Evolutionary conservation across 2,113 vertebrate genomes (phyloP).

Genomic region (Ophiodon elongatus): DNA sequence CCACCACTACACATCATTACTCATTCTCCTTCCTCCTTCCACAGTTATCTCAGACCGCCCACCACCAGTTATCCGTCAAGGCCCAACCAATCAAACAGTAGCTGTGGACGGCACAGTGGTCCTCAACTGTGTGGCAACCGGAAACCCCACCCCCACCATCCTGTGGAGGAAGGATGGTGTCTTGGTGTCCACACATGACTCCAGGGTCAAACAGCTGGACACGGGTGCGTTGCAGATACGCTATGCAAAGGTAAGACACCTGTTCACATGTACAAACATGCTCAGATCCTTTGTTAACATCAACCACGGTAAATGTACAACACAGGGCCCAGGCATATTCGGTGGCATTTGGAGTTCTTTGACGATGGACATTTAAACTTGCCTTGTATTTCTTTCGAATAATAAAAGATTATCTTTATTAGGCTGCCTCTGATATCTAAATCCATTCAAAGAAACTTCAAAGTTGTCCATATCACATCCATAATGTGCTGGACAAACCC

Average conservation of each 20-base stretch:
- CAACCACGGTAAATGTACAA: background rate
- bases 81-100: conserved; percentile 96
- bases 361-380: background rate
- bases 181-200: conserved; percentile 94
- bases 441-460: conserved; percentile 48
- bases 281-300: conserved; percentile 5
- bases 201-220: conserved; percentile 94
- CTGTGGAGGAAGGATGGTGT: conserved; percentile 96
- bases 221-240: conserved; percentile 92
- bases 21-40: conserved; percentile 36
- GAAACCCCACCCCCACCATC: conserved; percentile 91
- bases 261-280: background rate
- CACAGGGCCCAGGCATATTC: background rate
- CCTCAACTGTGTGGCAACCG: conserved; percentile 91
- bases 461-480: conserved; percentile 33
- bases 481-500: conserved; percentile 49
- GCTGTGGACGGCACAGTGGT: conserved; percentile 94
- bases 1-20: conserved; percentile 24
- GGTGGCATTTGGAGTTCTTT: conserved; percentile 8
- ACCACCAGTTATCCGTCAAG: conserved; percentile 95
- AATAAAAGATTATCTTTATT: conserved; percentile 12
- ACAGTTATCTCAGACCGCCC: conserved; percentile 96
- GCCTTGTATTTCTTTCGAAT: background rate
- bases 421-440: conserved; percentile 33
- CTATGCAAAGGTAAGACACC: conserved; percentile 92